Percentiles rank a stretch among this genome's conserved stretches.
These are phyloP conservation scores for Brachyptera putata DNA, from an alignment of 2,888 invertebrate species.

Conservation along the genomic window DNA sequence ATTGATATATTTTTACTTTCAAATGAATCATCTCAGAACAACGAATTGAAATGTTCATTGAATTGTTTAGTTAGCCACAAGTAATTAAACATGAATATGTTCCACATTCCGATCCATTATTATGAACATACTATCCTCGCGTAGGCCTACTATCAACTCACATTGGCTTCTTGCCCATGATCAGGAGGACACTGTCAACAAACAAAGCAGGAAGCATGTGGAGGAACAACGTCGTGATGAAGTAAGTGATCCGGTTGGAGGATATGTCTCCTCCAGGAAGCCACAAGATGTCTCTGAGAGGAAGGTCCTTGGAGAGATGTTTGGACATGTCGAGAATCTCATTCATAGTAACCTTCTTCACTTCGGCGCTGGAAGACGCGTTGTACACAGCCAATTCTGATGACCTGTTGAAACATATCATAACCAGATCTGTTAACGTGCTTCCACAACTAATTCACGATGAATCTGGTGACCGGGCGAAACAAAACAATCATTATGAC, in stretches of 20 bases:
- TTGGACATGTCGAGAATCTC: conserved; percentile 47
- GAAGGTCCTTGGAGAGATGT: conserved; percentile 45
- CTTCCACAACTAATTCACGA: too few relatives aligned
- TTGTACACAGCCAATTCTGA: conserved; percentile 65
- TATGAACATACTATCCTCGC: too few relatives aligned
- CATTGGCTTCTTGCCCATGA: conserved; percentile 68
- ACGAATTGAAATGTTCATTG: too few relatives aligned
- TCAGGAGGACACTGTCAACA: conserved; percentile 61
- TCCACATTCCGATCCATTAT: too few relatives aligned
- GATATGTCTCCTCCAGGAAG: conserved; percentile 57
- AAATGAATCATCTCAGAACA: too few relatives aligned
- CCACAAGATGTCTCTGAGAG: conserved; percentile 70
- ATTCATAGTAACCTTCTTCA: conserved; percentile 62
- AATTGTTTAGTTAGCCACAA: too few relatives aligned
- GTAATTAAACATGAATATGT: too few relatives aligned
- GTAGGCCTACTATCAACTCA: conserved; percentile 49
- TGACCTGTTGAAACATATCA: conserved; percentile 13
- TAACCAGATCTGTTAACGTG: too few relatives aligned
- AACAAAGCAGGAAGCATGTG: conserved; percentile 77
- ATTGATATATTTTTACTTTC: too few relatives aligned
- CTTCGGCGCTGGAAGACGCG: conserved; percentile 66
- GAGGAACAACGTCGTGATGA: conserved; percentile 61
- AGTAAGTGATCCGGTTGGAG: conserved; percentile 56
- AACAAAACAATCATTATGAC: too few relatives aligned
- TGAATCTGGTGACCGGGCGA: too few relatives aligned